Evolutionary conservation across 2,888 invertebrate species (phyloP), one percentile per base, ranked within the genome.

Genomic region (Dicyrtoma fusca): DNA sequence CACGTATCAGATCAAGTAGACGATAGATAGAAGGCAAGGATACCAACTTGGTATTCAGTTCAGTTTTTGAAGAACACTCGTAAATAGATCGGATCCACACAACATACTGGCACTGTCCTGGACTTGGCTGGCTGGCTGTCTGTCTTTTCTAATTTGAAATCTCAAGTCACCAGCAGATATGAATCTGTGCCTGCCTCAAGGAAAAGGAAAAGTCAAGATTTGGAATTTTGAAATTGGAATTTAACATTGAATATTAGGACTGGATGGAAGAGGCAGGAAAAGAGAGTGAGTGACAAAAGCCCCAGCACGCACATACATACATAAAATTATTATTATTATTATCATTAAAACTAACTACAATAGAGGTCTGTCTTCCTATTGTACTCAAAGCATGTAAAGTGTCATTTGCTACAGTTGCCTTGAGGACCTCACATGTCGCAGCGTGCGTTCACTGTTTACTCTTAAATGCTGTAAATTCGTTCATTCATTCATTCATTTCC

Each of bases 351-450:
- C 5, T 34, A 13, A 14, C 4, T n/a, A 34, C 8, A 34, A 34
- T 34, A 34, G n/a, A 8, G 34, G 34, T 34, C 34, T 34, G 34
- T 64, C 64, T 64, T 64, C 64, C 64, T 25, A 64, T 64, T 64
- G 64, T 64, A 19, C 11, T 13, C 6, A 11, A 57, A 69, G 21
- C 59, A 44, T 69, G 59, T 59, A 66, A 69, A 69, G 59, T 69
- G 69, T 69, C 69, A 69, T 47, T 69, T 69, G 21, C n/a, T 57
- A 45, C 25, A 69, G 42, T 57, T 69, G 42, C 34, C 65, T 65
- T 25, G 34, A 45, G 47, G 68, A 69, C 69, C 69, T 55, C 69
- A 69, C 69, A 69, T 34, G 57, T 19, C 57, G 69, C 34, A 17
- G 6, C 34, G 34, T 59, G 55, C 21, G 55, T 59, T 34, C 34